Percentiles rank a stretch among this genome's conserved stretches.
phyloP scores from a whole-genome alignment of 2,113 vertebrate genomes.

The Pelecanus crispus region DNA sequence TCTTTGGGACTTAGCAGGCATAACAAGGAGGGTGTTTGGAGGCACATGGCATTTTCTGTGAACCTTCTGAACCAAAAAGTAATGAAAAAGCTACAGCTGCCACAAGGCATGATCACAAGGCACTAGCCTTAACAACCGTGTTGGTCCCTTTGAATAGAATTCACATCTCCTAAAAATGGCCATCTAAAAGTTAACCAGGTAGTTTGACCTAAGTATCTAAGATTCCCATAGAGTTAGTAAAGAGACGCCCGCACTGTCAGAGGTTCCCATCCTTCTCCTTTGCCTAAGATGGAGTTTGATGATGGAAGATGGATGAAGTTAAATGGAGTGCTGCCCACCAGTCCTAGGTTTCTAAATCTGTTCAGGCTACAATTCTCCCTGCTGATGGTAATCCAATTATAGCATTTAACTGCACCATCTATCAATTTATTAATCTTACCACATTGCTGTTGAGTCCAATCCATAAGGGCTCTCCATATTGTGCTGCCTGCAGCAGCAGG shows the following conservation, averaged over 20 bases:
- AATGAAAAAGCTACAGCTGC: background rate
- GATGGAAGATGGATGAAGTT: background rate
- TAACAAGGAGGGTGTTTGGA: background rate
- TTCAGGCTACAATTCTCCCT: background rate
- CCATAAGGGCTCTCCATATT: constrained; percentile 77
- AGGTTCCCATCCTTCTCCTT: background rate
- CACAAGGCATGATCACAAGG: background rate
- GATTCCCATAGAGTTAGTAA: background rate
- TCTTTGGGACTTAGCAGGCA: background rate
- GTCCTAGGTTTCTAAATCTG: background rate
- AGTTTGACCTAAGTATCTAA: background rate
- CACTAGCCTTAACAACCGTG: background rate
- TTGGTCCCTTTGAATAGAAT: background rate
- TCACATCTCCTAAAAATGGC: background rate
- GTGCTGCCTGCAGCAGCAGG: constrained; percentile 64
- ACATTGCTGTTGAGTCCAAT: constrained; percentile 88
- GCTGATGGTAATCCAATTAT: background rate
- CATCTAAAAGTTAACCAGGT: background rate
- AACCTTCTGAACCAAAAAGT: background rate
- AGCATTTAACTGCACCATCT: background rate
- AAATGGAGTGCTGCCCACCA: background rate
- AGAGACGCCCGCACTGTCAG: background rate
- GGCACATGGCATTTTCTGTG: too few relatives aligned
- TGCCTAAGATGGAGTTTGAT: background rate
- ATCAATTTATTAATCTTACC: constrained; percentile 71